Evolutionary conservation across 1,140 invertebrate species (phyloP).

Genomic region (Contarinia nasturtii): DNA sequence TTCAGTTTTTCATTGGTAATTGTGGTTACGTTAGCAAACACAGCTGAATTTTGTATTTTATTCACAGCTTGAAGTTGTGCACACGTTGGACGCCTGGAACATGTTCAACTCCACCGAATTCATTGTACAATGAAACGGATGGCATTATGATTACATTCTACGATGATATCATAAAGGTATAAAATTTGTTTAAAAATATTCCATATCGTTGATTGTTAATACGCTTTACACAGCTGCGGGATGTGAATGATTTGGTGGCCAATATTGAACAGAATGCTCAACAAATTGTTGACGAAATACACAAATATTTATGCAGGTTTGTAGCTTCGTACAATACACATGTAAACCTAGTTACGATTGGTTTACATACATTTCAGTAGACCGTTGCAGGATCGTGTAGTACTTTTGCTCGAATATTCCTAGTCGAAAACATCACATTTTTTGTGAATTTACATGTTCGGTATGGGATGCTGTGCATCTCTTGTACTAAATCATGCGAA

Average conservation of each 20-base stretch:
- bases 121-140: slow-evolving; percentile 27
- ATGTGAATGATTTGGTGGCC: background rate
- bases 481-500: no score
- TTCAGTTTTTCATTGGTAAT: no score
- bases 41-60: background rate
- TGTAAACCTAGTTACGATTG: no score
- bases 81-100: slow-evolving; percentile 70
- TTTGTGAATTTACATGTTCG: no score
- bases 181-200: slow-evolving; percentile 8
- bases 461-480: no score
- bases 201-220: background rate
- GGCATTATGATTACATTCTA: slow-evolving; percentile 41
- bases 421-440: no score
- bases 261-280: background rate
- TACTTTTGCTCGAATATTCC: no score
- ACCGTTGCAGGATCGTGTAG: no score
- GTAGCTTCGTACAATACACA: background rate
- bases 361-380: no score
- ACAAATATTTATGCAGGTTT: slow-evolving; percentile 1
- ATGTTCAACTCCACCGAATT: slow-evolving; percentile 39
- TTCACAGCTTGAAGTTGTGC: slow-evolving; percentile 44
- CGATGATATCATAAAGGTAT: slow-evolving; percentile 49
- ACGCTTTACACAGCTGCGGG: background rate
- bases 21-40: background rate
- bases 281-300: slow-evolving; percentile 1